Evolutionary conservation across 2,797 vertebrate species (phyloP).

Genomic region (Amazona finschi): DNA sequence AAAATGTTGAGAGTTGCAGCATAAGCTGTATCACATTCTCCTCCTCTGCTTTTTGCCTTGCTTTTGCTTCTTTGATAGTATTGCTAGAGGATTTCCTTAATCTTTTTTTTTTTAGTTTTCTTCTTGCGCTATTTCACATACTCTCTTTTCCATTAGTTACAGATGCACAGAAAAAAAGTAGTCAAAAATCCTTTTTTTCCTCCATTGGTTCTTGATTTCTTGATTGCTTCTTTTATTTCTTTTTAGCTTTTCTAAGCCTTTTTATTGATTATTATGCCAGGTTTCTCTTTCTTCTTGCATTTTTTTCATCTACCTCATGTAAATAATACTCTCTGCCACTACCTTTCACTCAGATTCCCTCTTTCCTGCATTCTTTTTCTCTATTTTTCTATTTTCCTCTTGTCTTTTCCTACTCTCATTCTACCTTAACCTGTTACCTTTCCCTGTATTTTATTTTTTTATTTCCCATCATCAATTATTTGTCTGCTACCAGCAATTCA

Average conservation of each 20-base stretch:
- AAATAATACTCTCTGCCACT: background rate
- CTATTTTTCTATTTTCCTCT: background rate
- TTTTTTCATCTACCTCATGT: background rate
- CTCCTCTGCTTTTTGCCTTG: background rate
- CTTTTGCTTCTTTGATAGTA: background rate
- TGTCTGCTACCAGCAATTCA: background rate
- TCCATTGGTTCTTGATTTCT: background rate
- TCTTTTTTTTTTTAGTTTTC: background rate
- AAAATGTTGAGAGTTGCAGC: background rate
- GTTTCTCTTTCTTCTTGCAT: background rate
- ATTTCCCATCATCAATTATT: background rate
- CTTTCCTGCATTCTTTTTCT: background rate
- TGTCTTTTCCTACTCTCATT: background rate
- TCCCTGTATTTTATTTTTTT: background rate
- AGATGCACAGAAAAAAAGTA: background rate
- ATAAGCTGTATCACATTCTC: background rate
- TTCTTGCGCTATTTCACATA: background rate
- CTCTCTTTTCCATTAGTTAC: background rate
- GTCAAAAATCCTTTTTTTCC: rapidly evolving
- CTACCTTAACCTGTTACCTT: background rate
- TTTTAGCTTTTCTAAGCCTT: background rate
- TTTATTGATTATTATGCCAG: background rate
- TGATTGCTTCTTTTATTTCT: background rate
- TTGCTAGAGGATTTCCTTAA: background rate
- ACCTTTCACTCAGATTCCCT: background rate